A percentile compares a stretch with the other conserved stretches of the same genome.
Evolutionary conservation across 2,888 invertebrate species (phyloP).

Genomic region (Pelosia muscerda): DNA sequence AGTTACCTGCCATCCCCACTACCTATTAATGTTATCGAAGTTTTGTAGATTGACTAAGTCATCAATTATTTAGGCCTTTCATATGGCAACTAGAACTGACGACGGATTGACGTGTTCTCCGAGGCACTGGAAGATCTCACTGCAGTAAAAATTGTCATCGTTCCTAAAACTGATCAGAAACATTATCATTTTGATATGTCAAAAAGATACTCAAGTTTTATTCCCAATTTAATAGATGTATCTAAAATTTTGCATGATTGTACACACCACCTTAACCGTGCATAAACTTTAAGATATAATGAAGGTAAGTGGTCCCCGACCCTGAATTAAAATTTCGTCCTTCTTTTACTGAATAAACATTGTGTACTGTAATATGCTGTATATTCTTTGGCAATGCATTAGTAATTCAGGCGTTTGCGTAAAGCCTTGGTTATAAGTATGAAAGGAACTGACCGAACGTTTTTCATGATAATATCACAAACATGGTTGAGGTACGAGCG

Average conservation of each 20-base stretch:
- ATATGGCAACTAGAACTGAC: no score
- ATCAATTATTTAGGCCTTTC: no score
- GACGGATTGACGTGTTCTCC: no score
- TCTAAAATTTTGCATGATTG: background rate
- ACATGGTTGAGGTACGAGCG: conserved; percentile 72
- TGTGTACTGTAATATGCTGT: conserved; percentile 19
- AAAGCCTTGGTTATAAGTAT: conserved; percentile 77
- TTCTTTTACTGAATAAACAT: conserved; percentile 36
- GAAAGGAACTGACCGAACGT: conserved; percentile 63
- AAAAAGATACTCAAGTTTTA: background rate
- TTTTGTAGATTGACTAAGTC: background rate
- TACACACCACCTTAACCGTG: background rate
- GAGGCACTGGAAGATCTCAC: background rate
- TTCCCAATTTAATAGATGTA: background rate
- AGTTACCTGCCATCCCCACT: no score
- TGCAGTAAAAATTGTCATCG: background rate
- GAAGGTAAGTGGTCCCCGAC: background rate
- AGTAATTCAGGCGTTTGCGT: conserved; percentile 75
- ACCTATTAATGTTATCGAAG: background rate
- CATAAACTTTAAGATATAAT: background rate
- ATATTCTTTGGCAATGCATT: conserved; percentile 66
- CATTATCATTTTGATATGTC: background rate
- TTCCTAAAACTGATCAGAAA: background rate
- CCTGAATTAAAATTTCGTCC: conserved; percentile 21
- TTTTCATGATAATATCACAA: conserved; percentile 73